Evolutionary conservation across 2,113 vertebrate species (phyloP).

Genomic region (Parus major): DNA sequence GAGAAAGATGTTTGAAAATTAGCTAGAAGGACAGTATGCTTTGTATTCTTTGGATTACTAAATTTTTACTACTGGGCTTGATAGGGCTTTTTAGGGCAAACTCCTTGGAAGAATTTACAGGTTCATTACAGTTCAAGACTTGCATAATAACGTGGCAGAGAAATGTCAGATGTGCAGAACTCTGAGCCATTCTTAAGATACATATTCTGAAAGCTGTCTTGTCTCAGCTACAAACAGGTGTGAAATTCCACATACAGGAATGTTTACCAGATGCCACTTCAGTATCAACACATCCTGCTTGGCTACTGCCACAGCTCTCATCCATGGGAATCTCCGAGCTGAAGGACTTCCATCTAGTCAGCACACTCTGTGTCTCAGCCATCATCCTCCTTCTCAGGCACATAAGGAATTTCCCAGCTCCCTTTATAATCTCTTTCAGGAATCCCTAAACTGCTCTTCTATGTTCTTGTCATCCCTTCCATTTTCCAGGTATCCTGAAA

Average conservation of each 20-base stretch:
- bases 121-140: background rate
- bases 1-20: background rate
- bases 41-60: background rate
- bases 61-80: background rate
- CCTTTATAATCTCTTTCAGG: background rate
- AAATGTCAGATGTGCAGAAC: background rate
- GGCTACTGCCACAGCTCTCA: background rate
- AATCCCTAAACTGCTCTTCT: background rate
- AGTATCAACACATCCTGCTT: background rate
- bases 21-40: background rate
- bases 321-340: accelerated
- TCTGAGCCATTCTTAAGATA: background rate
- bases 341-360: background rate
- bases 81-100: background rate
- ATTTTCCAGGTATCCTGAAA: background rate
- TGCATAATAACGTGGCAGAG: background rate
- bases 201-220: background rate
- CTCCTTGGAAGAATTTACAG: background rate
- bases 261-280: background rate
- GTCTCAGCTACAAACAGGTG: background rate
- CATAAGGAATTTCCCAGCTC: background rate
- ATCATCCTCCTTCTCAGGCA: background rate
- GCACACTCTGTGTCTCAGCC: background rate
- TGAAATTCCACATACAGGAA: background rate
- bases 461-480: background rate